Evolutionary conservation across 2,888 invertebrate species (phyloP).

Genomic region (Nudaria mundana): DNA sequence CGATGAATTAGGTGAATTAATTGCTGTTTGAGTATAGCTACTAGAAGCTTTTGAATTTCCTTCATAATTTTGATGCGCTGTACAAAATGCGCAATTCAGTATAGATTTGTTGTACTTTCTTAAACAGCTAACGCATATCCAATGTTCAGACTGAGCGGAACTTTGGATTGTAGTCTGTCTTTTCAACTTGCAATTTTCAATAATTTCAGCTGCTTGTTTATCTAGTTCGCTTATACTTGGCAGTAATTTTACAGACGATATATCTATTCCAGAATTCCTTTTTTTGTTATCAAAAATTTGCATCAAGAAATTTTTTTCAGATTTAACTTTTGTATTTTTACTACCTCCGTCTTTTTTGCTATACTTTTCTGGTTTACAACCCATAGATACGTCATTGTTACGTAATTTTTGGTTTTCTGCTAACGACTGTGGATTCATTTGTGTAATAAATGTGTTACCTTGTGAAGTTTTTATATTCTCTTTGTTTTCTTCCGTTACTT

Average conservation of each 20-base stretch:
- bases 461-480: constrained; percentile 29
- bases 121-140: constrained; percentile 65
- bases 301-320: constrained; percentile 80
- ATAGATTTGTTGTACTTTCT: constrained; percentile 59
- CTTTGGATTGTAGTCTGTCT: constrained; percentile 19
- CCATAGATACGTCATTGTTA: constrained; percentile 29
- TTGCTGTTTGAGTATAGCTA: constrained; percentile 50
- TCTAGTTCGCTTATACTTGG: constrained; percentile 91
- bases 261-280: constrained; percentile 58
- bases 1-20: constrained; percentile 12
- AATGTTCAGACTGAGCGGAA: constrained; percentile 36
- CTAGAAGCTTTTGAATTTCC: constrained; percentile 29
- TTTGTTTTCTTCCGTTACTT: constrained; percentile 31
- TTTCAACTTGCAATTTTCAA: constrained; percentile 75
- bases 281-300: constrained; percentile 72
- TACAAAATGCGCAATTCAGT: constrained; percentile 52
- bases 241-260: constrained; percentile 77
- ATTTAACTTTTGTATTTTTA: constrained; percentile 55
- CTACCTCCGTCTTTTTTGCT: constrained; percentile 42
- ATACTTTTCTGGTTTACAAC: constrained; percentile 51
- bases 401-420: constrained; percentile 17
- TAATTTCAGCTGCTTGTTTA: constrained; percentile 88
- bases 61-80: constrained; percentile 28
- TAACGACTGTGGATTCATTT: constrained; percentile 41
- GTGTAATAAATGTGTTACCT: constrained; percentile 13